Evolutionary conservation across 2,888 invertebrate genomes (phyloP).

Genomic region (Chaetogeoica ovagalla): DNA sequence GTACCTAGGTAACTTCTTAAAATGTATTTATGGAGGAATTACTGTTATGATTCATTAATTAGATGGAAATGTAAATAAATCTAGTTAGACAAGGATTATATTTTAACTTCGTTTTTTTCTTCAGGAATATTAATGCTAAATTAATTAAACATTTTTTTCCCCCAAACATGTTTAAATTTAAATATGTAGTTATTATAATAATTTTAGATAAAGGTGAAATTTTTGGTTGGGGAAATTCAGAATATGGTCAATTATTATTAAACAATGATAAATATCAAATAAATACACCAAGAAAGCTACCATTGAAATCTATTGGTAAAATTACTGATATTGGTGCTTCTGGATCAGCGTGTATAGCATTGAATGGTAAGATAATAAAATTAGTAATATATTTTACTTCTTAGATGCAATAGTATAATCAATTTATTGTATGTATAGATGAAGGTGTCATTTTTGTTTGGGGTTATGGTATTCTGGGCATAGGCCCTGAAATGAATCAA

Average conservation of each 20-base stretch:
- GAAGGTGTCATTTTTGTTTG: conserved; percentile 84
- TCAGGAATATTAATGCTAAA: no score
- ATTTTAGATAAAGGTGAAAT: conserved; percentile 78
- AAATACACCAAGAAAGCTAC: conserved; percentile 64
- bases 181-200: not conserved
- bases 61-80: no score
- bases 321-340: conserved; percentile 81
- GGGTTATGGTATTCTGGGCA: conserved; percentile 91
- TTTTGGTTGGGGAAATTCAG: conserved; percentile 97
- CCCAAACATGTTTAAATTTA: not conserved
- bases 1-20: no score
- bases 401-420: not conserved
- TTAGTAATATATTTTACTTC: not conserved
- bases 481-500: conserved; percentile 77
- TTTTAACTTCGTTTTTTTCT: no score
- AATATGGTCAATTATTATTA: conserved; percentile 81
- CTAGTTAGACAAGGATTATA: no score
- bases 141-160: no score
- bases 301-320: conserved; percentile 65
- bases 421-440: conserved; percentile 63
- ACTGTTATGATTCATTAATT: no score
- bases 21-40: no score
- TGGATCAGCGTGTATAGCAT: conserved; percentile 81
- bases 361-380: conserved; percentile 69
- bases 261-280: conserved; percentile 68